These are phyloP conservation scores for Patiria pectinifera DNA, from an alignment of 53 echinoderm and acorn worm genomes.

Conservation along the genomic window DNA sequence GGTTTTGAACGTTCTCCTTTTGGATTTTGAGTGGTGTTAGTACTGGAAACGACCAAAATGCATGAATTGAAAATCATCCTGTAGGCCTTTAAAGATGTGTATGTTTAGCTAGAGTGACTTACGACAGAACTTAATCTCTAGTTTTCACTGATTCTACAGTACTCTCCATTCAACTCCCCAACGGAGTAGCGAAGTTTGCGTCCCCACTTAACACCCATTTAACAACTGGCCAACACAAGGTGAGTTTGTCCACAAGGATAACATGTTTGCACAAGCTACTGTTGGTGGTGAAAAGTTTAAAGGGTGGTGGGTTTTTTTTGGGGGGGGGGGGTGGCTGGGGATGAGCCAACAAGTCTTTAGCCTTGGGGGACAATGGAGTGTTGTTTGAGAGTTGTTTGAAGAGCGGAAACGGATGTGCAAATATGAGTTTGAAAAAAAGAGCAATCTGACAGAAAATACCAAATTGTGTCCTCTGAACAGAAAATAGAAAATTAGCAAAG, in stretches of 20 bases:
- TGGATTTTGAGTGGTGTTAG: no score
- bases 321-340: no score
- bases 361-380: neutral
- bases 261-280: conserved; percentile 15
- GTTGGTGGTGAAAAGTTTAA: neutral
- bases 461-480: no score
- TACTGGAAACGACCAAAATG: no score
- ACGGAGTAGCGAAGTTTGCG: neutral
- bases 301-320: neutral
- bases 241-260: neutral
- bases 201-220: conserved; percentile 28
- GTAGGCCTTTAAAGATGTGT: neutral
- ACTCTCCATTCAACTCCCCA: neutral
- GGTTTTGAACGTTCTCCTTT: no score
- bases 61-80: neutral
- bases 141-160: neutral
- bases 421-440: no score
- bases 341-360: neutral
- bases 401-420: no score
- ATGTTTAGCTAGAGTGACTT: conserved; percentile 4
- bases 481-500: no score
- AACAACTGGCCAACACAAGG: conserved; percentile 6
- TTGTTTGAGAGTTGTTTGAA: no score
- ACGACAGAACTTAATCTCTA: neutral
- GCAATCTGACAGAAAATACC: no score